Evolutionary conservation across 2,888 invertebrate genomes (phyloP).

Genomic region (Thyatira batis): DNA sequence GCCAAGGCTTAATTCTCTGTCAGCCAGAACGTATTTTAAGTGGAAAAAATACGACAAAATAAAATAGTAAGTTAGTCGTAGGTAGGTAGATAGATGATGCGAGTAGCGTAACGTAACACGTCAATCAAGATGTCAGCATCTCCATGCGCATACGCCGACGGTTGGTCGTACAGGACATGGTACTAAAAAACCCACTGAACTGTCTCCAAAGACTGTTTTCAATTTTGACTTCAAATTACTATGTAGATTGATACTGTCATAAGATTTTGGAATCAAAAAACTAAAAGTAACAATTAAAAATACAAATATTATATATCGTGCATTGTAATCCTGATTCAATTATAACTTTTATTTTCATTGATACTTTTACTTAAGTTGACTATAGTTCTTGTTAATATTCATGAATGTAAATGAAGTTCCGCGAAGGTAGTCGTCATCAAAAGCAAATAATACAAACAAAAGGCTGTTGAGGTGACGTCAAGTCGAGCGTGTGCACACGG

Average conservation of each 20-base stretch:
- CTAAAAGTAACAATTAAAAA: too few relatives aligned
- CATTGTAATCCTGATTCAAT: too few relatives aligned
- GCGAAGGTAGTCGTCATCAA: constrained; percentile 42
- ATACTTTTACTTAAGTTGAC: constrained; percentile 5
- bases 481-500: constrained; percentile 73
- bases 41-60: constrained; percentile 49
- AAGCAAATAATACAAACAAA: constrained; percentile 15
- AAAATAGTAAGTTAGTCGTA: constrained; percentile 37
- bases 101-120: constrained; percentile 51
- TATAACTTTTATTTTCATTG: constrained; percentile 1
- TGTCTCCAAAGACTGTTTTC: too few relatives aligned
- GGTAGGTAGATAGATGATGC: constrained; percentile 39
- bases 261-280: too few relatives aligned
- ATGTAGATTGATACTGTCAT: too few relatives aligned
- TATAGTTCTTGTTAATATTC: neutral
- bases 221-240: too few relatives aligned
- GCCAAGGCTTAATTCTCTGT: constrained; percentile 58
- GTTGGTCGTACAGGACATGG: constrained; percentile 20
- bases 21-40: constrained; percentile 39
- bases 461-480: constrained; percentile 72
- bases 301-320: too few relatives aligned
- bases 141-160: constrained; percentile 32
- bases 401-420: constrained; percentile 46
- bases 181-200: neutral
- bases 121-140: constrained; percentile 66